Conservation (phyloP, 35 echinoderm and acorn worm species). For the Amphiura filiformis region DNA sequence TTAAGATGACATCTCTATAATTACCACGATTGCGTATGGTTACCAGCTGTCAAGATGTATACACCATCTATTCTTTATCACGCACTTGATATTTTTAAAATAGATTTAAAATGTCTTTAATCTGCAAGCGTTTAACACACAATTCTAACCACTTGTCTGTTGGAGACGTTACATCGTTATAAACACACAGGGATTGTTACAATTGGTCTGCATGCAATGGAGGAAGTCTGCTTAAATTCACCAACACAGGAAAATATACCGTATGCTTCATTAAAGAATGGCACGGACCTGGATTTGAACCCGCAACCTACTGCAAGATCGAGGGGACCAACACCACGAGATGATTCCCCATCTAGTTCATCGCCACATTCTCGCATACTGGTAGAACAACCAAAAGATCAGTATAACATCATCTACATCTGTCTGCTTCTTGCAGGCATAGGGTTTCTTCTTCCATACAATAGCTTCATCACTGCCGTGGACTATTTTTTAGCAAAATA, state of each 20-base stretch:
- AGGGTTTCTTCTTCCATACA: slow-evolving; percentile 76
- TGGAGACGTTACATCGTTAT: no score
- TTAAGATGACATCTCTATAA: no score
- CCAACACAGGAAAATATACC: neutral
- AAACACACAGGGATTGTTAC: no score
- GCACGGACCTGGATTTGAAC: neutral
- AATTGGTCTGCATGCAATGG: no score
- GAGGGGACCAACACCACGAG: neutral
- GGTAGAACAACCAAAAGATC: slow-evolving; percentile 50
- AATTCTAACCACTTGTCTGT: no score
- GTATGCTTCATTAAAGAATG: neutral
- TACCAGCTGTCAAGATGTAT: no score
- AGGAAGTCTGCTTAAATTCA: neutral
- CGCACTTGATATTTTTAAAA: no score
- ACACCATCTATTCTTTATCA: no score
- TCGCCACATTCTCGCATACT: slow-evolving; percentile 13
- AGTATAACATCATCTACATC: slow-evolving; percentile 46
- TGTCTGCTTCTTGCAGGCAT: slow-evolving; percentile 63
- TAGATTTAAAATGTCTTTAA: no score
- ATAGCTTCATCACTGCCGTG: slow-evolving; percentile 81
- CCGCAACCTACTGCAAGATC: no score
- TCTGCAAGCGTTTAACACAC: no score
- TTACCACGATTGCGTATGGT: no score
- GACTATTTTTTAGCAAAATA: slow-evolving; percentile 58
- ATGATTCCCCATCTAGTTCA: slow-evolving; percentile 12